A percentile compares a stretch with the other conserved stretches of the same genome.
Conservation (phyloP, 2,888 invertebrate species). For the Epinotia bilunana region DNA sequence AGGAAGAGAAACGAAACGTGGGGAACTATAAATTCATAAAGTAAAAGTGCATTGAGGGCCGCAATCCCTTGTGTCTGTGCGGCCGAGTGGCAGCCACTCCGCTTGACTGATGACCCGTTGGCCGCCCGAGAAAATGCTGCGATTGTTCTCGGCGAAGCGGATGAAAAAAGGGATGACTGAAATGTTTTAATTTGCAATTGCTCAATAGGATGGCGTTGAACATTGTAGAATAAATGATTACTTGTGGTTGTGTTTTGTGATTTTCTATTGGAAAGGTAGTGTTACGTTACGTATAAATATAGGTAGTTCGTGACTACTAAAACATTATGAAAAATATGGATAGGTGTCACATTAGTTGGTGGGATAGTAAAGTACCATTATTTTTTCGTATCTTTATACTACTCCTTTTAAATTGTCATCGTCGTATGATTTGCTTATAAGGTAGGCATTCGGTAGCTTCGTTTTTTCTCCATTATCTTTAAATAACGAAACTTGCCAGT, state of each 20-base stretch:
- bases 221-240: background rate
- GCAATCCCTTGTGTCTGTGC: conserved; percentile 61
- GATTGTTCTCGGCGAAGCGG: conserved; percentile 55
- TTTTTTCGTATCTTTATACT: background rate
- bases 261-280: background rate
- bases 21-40: conserved; percentile 67
- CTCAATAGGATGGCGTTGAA: background rate
- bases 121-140: conserved; percentile 59
- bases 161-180: conserved; percentile 52
- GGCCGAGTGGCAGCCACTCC: conserved; percentile 68
- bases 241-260: background rate
- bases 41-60: conserved; percentile 70
- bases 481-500: no score
- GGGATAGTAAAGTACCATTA: no score
- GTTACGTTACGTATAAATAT: no score
- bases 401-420: no score
- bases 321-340: no score
- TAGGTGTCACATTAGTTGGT: no score
- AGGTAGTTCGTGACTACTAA: no score
- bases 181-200: conserved; percentile 45
- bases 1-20: conserved; percentile 64
- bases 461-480: no score
- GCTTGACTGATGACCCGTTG: conserved; percentile 65
- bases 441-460: no score
- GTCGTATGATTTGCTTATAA: no score